Percentiles rank a stretch among this genome's conserved stretches.
phyloP scores from a whole-genome alignment of 2,113 vertebrate genomes.

The Platysteira castanea region DNA sequence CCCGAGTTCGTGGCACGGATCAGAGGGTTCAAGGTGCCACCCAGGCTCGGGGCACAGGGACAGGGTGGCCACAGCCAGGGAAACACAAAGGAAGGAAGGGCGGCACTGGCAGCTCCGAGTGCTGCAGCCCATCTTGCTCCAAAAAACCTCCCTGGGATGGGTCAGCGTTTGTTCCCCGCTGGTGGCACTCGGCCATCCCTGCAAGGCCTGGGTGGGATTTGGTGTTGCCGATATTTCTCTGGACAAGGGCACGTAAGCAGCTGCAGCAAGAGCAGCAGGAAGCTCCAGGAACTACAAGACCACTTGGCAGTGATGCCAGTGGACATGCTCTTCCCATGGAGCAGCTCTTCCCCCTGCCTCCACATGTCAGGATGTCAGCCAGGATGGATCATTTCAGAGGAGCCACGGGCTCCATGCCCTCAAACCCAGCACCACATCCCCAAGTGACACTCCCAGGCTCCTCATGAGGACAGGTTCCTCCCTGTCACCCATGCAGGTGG shows the following conservation, averaged over 20 bases:
- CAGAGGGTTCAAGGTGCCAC: neutral
- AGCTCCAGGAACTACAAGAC: neutral
- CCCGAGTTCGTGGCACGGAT: fast-evolving
- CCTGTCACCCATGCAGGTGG: neutral
- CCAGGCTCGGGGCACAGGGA: neutral
- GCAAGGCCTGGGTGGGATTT: fast-evolving
- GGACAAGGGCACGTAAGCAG: neutral
- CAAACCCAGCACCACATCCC: neutral
- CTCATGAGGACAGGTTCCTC: neutral
- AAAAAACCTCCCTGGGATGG: neutral
- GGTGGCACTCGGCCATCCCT: neutral
- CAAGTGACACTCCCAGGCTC: fast-evolving
- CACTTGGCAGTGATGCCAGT: neutral
- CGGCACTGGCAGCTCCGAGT: neutral
- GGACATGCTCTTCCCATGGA: neutral
- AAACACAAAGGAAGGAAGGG: conserved; percentile 40
- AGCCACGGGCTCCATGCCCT: neutral
- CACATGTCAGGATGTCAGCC: neutral
- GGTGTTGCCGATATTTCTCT: neutral
- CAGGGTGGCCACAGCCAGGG: neutral
- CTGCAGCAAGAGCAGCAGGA: neutral
- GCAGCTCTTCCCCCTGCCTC: neutral
- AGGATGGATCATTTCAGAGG: neutral
- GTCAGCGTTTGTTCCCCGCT: neutral
- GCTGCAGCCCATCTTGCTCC: neutral